Evolutionary conservation across 37 sponge, comb jelly and placozoan species (phyloP), one percentile per base, ranked within the genome.

Genomic region (Diacarnus erythraeanus): DNA sequence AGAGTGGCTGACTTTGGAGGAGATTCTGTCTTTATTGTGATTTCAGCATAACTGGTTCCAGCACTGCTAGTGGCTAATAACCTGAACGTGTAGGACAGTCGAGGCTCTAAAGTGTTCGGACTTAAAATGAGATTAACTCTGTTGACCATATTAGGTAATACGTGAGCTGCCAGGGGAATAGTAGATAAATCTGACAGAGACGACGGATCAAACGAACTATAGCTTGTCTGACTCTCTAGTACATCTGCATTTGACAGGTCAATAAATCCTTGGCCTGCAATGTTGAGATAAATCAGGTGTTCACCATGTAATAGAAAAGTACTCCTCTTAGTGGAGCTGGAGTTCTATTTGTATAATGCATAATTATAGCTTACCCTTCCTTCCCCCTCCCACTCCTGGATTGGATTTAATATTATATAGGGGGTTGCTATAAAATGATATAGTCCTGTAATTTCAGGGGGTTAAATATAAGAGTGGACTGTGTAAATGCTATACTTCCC

Each of bases 181-280:
- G 57, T 40, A 3, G 66, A 57, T 20, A 59, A 23, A 6, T 12
- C 54, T 17, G 80, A 74, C 6, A 0, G 29, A 6, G 60, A 4
- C 34, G 26, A 41, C 23, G 60, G 39, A 33, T 72, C 12, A 1
- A 40, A 6, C 0, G 66, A 18, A 31, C 58, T 31, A 26, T 83
- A 83, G 43, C 26, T 30, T 0, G 34, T 56, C 38, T 72, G 77
- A 34, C 76, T 74, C 57, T 57, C 70, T 30, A 72, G 38, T 12
- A 83, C 51, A 37, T 42, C 0, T 0, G 63, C 4, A 34, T 71
- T 41, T 6, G 64, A 29, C 1, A 85, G 17, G 60, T 86, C 75
- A 37, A 90, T 21, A 41, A 38, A 77, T 23, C 74, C 86, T 38
- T 90, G 84, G 33, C 84, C 90, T 82, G 75, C 36, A 73, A 30